Base-by-base conservation (phyloP, 2,797 vertebrate genomes). In the Syngnathus rostellatus region DNA sequence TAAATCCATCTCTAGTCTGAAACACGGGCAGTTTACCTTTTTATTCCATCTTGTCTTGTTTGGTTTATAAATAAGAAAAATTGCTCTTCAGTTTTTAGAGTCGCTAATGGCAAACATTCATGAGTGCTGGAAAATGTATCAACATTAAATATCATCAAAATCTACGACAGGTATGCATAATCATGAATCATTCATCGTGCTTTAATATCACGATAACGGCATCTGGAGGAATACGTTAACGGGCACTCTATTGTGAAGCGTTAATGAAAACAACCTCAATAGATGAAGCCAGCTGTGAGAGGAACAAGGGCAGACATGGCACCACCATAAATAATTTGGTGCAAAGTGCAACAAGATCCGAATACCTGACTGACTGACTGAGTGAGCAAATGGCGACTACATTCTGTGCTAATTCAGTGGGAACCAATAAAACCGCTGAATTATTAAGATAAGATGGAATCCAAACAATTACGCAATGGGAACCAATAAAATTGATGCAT, bases 301-400 rank as follows among this genome's bases (percentile, higher is more conserved):
- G 81, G 83, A 87, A 88, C 85, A 86, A 86, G 80, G 83, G 63
- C 68, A 77, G 83, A 89, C 84, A 86, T 81, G 84, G 81, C 83
- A 83, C 76, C 37, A 62, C 74, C 48, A 89, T 90, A 72, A 89
- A 90, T 90, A 80, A 90, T 90, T 90, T 86, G 82, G 74, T 77
- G 76, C n/a, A 78, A 51, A 60, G 74, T 78, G 87, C 79, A 89
- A 89, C 82, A 69, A 48, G 86, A 90, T 87, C 83, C 74, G 73
- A 83, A 82, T 78, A 88, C 62, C 72, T 65, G 81, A 75, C 64
- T 74, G 81, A 75, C 64, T 74, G 31, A 37, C 78, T 60, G 66
- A 50, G 69, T 62, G 68, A 63, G 46, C 62, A 45, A 55, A 54
- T 62, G 64, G 39, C 69, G 65, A 50, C 63, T 62, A 48, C 16